A percentile compares a stretch with the other conserved stretches of the same genome.
Conservation (phyloP, 2,888 invertebrate species). For the Plagodis pulveraria region DNA sequence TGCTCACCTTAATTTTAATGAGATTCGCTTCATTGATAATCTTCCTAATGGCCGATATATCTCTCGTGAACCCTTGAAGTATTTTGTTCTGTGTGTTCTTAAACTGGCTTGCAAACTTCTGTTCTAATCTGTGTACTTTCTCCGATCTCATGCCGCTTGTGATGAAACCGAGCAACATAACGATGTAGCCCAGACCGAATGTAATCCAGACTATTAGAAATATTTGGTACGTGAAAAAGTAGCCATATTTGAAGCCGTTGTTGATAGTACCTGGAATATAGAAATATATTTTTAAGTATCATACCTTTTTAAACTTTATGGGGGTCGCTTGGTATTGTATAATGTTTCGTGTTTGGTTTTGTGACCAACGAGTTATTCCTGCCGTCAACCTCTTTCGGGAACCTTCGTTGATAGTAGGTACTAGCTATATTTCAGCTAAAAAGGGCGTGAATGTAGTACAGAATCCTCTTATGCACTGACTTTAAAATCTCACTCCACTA, state of each 20-base stretch:
- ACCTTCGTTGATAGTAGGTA: too few species aligned
- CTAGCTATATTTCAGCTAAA: too few species aligned
- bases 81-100: slow-evolving; percentile 92
- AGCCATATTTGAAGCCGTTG: slow-evolving; percentile 84
- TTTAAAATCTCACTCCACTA: too few species aligned
- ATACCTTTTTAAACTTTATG: neutral
- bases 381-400: too few species aligned
- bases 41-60: slow-evolving; percentile 89
- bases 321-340: neutral
- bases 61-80: slow-evolving; percentile 90
- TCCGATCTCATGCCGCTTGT: slow-evolving; percentile 91
- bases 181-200: slow-evolving; percentile 95
- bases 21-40: slow-evolving; percentile 93
- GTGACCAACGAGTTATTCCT: too few species aligned
- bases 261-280: slow-evolving; percentile 74
- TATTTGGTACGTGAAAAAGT: slow-evolving; percentile 90
- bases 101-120: slow-evolving; percentile 90
- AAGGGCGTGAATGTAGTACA: too few species aligned
- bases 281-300: neutral
- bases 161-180: slow-evolving; percentile 95
- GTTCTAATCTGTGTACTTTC: slow-evolving; percentile 89
- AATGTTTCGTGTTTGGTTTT: too few species aligned
- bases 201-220: slow-evolving; percentile 95
- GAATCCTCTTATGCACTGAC: too few species aligned
- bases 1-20: slow-evolving; percentile 90